A percentile compares a stretch with the other conserved stretches of the same genome.
Evolutionary conservation across 1,140 invertebrate genomes (phyloP).

Genomic region (Drosophila mauritiana): DNA sequence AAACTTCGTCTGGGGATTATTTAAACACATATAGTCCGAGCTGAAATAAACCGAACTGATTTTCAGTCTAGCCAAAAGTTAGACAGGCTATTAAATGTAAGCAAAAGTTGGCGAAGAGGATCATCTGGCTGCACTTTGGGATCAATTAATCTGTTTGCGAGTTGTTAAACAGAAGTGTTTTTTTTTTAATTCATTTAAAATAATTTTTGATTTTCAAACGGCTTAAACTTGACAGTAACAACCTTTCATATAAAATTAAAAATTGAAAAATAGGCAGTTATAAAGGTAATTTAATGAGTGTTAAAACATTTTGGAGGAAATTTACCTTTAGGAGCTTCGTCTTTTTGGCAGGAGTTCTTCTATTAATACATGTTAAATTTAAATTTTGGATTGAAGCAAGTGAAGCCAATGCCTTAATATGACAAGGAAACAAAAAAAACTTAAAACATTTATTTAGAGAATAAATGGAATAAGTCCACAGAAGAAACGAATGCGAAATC

Average conservation of each 20-base stretch:
- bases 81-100: constrained; percentile 40
- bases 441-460: too few relatives aligned
- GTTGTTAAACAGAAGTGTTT: constrained; percentile 7
- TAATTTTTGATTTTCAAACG: neutral
- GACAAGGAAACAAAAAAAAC: too few relatives aligned
- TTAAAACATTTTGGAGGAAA: too few relatives aligned
- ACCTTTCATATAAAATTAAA: neutral
- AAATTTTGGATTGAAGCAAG: too few relatives aligned
- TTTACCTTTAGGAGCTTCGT: too few relatives aligned
- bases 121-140: constrained; percentile 28
- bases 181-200: neutral
- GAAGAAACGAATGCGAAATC: neutral
- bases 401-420: too few relatives aligned
- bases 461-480: too few relatives aligned
- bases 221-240: neutral
- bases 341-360: too few relatives aligned
- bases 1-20: constrained; percentile 54
- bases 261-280: neutral
- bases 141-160: constrained; percentile 18
- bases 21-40: constrained; percentile 33
- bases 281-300: neutral
- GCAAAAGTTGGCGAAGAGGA: constrained; percentile 36
- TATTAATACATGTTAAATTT: too few relatives aligned
- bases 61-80: constrained; percentile 50
- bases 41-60: constrained; percentile 44